Conservation (phyloP, 2,113 vertebrate species). For the Myrmecophaga tridactyla region DNA sequence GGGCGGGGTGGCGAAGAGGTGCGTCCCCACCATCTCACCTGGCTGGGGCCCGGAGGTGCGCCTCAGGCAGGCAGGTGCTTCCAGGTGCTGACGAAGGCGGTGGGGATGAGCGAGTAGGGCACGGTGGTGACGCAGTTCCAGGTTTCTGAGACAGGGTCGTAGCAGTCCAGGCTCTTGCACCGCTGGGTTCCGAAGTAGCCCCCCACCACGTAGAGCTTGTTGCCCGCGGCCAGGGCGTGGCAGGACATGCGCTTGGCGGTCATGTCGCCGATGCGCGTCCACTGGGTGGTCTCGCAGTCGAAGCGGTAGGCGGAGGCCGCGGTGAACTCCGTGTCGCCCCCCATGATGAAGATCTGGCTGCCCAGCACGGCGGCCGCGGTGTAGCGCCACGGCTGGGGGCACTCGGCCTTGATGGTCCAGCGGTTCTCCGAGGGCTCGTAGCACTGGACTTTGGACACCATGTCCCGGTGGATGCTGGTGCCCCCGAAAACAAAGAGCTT, state of each 20-base stretch:
- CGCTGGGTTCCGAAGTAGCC: constrained; percentile 97
- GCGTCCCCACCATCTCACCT: constrained; percentile 71
- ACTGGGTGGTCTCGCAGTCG: constrained; percentile 93
- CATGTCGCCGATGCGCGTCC: constrained; percentile 96
- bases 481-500: constrained; percentile 96
- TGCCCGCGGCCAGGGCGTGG: constrained; percentile 93
- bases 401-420: constrained; percentile 93
- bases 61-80: constrained; percentile 92
- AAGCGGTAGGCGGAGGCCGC: constrained; percentile 95
- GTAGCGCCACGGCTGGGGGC: constrained; percentile 96
- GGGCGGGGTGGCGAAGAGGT: background rate
- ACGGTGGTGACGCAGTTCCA: constrained; percentile 97
- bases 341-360: constrained; percentile 99
- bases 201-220: constrained; percentile 96
- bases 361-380: constrained; percentile 93
- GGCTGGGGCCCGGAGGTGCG: constrained; percentile 33
- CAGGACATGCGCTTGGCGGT: constrained; percentile 98
- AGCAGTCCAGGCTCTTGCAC: constrained; percentile 97
- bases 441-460: constrained; percentile 95
- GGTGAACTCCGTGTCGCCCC: constrained; percentile 95
- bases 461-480: constrained; percentile 93
- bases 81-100: constrained; percentile 98
- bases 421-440: constrained; percentile 91
- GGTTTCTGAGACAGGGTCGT: constrained; percentile 91
- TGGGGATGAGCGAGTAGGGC: constrained; percentile 97